Percentiles rank a stretch among this genome's conserved stretches.
These are phyloP conservation scores for Pseudochaenichthys georgianus DNA, from an alignment of 2,797 vertebrate species.

Conservation along the genomic window DNA sequence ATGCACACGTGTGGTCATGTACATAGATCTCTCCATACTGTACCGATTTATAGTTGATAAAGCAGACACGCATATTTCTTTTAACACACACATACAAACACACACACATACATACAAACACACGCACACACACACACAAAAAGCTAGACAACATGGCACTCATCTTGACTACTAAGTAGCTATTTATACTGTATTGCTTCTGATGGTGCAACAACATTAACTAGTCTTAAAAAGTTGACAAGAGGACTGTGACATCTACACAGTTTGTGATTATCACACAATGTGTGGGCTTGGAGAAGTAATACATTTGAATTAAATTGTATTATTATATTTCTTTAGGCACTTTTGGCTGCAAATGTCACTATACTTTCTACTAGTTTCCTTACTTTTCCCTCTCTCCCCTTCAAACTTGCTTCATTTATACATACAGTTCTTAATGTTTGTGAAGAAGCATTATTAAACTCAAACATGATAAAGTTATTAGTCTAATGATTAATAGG, in stretches of 20 bases:
- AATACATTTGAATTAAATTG: slow-evolving; percentile 17
- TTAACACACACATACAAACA: slow-evolving; percentile 2
- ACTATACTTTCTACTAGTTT: too few relatives aligned
- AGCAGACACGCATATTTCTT: slow-evolving; percentile 21
- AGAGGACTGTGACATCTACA: slow-evolving; percentile 14
- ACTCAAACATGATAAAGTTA: too few relatives aligned
- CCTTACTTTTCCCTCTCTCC: too few relatives aligned
- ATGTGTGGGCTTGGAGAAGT: slow-evolving; percentile 10
- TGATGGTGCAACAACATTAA: slow-evolving; percentile 12
- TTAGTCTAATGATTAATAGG: too few relatives aligned
- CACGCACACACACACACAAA: neutral
- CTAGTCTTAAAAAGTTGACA: slow-evolving; percentile 7
- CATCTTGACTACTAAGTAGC: slow-evolving; percentile 42
- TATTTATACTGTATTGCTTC: slow-evolving; percentile 28
- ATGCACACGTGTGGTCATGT: slow-evolving; percentile 3
- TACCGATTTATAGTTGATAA: slow-evolving; percentile 28
- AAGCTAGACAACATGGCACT: slow-evolving; percentile 26
- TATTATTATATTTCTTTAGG: slow-evolving; percentile 3
- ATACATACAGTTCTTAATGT: too few relatives aligned
- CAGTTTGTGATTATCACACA: slow-evolving; percentile 9
- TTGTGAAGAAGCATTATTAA: too few relatives aligned
- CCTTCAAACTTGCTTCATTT: too few relatives aligned
- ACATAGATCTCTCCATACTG: neutral
- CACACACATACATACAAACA: neutral
- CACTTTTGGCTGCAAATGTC: neutral